These are phyloP conservation scores for Ptyas mucosa DNA, from an alignment of 2,113 vertebrate genomes.

Conservation along the genomic window DNA sequence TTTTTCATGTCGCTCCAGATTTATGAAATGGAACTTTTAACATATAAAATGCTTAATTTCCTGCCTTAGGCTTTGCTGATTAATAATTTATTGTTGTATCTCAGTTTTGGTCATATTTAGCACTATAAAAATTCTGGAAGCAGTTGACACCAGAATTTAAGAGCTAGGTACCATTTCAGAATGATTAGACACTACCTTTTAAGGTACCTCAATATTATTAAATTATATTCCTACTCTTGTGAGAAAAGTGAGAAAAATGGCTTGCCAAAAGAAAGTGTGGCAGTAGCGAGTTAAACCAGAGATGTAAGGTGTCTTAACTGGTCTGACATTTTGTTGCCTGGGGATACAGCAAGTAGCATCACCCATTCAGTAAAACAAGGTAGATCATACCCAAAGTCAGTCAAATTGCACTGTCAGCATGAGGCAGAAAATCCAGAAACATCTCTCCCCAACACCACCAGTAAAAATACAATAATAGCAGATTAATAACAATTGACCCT, in stretches of 20 bases:
- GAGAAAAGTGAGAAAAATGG: background rate
- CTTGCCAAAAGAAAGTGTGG: background rate
- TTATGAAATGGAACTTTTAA: background rate
- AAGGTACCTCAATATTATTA: background rate
- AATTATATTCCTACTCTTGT: background rate
- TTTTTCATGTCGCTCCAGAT: background rate
- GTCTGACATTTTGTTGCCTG: background rate
- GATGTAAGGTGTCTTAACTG: background rate
- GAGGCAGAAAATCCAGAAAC: background rate
- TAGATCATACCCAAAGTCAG: background rate
- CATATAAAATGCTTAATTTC: rapidly evolving
- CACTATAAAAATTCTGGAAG: background rate
- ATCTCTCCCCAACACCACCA: background rate
- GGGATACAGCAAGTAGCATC: background rate
- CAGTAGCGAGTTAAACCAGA: background rate
- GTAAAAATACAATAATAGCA: background rate
- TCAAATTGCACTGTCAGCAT: background rate
- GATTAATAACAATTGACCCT: background rate
- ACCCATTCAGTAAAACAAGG: background rate
- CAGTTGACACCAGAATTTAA: background rate
- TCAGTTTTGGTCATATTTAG: rapidly evolving
- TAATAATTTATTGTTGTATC: rapidly evolving
- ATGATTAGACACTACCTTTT: background rate
- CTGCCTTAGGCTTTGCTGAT: rapidly evolving
- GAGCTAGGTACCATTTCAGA: background rate